These are phyloP conservation scores for Brevipalpus yothersi DNA, from an alignment of 1,140 invertebrate species.

Conservation along the genomic window DNA sequence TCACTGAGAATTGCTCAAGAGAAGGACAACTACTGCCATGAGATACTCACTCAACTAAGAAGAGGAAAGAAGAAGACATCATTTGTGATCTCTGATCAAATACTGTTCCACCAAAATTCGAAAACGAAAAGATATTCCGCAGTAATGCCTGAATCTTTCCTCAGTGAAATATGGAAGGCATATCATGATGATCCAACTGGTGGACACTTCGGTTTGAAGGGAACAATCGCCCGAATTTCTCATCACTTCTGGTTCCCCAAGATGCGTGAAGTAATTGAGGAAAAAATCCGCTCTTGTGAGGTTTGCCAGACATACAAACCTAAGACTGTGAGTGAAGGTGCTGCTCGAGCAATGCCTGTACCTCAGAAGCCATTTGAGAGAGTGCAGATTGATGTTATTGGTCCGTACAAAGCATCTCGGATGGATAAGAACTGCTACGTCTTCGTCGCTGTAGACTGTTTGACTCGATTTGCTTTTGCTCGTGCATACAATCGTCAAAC, in stretches of 20 bases:
- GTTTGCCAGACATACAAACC: not conserved
- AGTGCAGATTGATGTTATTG: not conserved
- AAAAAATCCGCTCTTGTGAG: not conserved
- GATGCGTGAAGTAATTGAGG: not conserved
- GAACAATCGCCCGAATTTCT: not conserved
- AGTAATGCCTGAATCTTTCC: not conserved
- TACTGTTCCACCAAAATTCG: not conserved
- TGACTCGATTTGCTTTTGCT: not conserved
- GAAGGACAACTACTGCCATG: not conserved
- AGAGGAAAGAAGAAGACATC: not conserved
- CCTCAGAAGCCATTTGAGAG: not conserved
- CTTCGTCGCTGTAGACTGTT: not conserved
- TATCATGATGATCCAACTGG: not conserved
- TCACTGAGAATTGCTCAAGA: not conserved
- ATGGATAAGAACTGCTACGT: not conserved
- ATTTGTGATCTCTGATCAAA: not conserved
- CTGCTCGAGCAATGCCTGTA: not conserved
- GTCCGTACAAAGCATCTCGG: not conserved
- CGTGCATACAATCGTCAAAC: not conserved
- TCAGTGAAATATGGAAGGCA: not conserved
- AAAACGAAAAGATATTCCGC: not conserved
- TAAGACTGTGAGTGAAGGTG: not conserved
- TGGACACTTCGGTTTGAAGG: not conserved
- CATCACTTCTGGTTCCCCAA: not conserved
- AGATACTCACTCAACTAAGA: not conserved